Base-by-base conservation (phyloP, 2,888 invertebrate species). In the Phaonia tiefii region DNA sequence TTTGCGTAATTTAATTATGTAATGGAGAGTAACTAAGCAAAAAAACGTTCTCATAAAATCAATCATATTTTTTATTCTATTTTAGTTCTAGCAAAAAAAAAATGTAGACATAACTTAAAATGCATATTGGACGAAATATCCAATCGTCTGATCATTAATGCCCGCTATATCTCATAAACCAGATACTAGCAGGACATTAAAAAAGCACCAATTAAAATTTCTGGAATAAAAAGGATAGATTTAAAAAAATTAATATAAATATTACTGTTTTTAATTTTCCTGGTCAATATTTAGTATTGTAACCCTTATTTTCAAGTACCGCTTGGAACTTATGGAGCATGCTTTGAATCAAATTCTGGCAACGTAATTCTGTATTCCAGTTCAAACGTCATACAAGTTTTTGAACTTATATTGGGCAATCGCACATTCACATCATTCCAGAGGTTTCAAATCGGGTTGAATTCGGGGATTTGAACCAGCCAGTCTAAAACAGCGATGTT, bases 301-400 rank as follows among this genome's bases (percentile, higher is more conserved):
- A n/a, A n/a, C n/a, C n/a, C n/a, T n/a, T n/a, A n/a, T n/a, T n/a
- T n/a, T n/a, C n/a, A n/a, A n/a, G n/a, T n/a, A n/a, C n/a, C n/a
- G n/a, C n/a, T n/a, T 54, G 58, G n/a, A 3, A 37, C 37, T 20
- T 42, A 25, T n/a, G 65, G 15, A n/a, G 4, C 42, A 46, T 46
- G 17, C 46, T 46, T 46, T 15, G 46, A 15, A 46, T 46, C 46
- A 22, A 42, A 46, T 65, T 65, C 31, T 65, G 65, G 26, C 65
- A 65, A 46, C 44, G 44, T 25, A 22, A 44, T 65, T 46, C 15
- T 15, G 65, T 46, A 25, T 46, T 25, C 8, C 26, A 26, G 46
- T 1, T 46, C 65, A 65, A 42, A 44, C 13, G 5, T 22, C 17
- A 46, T 46, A 15, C 46, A 15, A 46, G 44, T 26, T 46, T 42